Base-by-base conservation (phyloP, 2,888 invertebrate species). In the Troides aeacus region DNA sequence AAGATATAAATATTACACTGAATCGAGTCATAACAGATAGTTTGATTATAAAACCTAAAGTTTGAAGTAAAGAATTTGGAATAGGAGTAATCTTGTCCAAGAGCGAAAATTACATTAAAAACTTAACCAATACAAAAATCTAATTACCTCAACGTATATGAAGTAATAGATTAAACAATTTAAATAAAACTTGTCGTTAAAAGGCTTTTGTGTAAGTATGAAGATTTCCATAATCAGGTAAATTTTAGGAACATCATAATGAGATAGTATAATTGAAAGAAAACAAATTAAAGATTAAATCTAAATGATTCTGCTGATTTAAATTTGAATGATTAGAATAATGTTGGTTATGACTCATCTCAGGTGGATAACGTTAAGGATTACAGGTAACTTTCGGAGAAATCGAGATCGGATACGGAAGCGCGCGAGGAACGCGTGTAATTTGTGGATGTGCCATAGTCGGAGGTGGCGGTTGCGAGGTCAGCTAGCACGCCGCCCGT, bases 331-430 rank as follows among this genome's bases (percentile, higher is more conserved):
- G 15, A 15, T 3, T 50, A 50, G 50, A 50, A 50, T 50, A 50
- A 50, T 18, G 15, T 15, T 53, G 57, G 46, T 2, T 30, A 67
- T 64, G 53, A 62, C 69, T 70, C 60, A 64, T 36, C 67, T 57
- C 64, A 67, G n/a, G 2, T 15, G 53, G 42, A 21, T 46, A 62
- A 36, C 21, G 8, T 68, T 61, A n/a, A 62, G 66, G 36, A 71
- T 86, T 88, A 97, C 82, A 97, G 94, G 89, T 97, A 97, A 84
- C 97, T 97, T 87, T 97, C 97, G 75, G 97, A 97, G 88, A 97
- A 97, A 87, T 97, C 97, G 83, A 96, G 94, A 89, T 97, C 97
- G 73, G 97, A 97, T 86, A 96, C 96, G 85, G 96, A 97, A 83
- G 96, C 96, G 79, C 96, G 94, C 74, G 96, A 96, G 75, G 96